These are phyloP conservation scores for Pyrochroa serraticornis DNA, from an alignment of 2,888 invertebrate genomes.

Conservation along the genomic window DNA sequence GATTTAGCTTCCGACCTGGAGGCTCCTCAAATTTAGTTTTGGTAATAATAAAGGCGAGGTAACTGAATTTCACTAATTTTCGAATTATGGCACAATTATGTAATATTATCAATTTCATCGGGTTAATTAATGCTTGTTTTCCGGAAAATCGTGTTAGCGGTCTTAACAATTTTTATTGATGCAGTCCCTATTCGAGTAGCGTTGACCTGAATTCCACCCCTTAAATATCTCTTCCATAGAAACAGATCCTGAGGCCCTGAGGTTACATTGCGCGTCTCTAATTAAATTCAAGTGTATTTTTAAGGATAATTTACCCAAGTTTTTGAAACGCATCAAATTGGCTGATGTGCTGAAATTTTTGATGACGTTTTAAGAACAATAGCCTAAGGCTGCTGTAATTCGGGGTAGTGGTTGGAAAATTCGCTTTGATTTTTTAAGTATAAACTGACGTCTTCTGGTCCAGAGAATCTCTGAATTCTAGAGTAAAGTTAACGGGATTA, in stretches of 20 bases:
- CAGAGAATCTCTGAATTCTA: not conserved
- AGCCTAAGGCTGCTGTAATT: not conserved
- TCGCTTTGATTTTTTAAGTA: constrained; percentile 6
- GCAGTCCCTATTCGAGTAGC: not conserved
- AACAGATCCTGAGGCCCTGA: constrained; percentile 9
- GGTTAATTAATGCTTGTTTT: too few species aligned
- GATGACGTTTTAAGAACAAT: not conserved
- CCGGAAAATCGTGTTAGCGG: too few species aligned
- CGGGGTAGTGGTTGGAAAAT: constrained; percentile 17
- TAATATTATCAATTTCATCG: too few species aligned
- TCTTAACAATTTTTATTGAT: too few species aligned
- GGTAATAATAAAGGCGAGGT: too few species aligned
- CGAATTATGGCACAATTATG: too few species aligned
- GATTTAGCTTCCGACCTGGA: too few species aligned
- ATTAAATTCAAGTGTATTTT: constrained; percentile 11
- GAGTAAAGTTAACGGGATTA: not conserved
- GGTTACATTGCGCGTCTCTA: constrained; percentile 13
- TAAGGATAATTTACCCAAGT: not conserved
- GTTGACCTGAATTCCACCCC: constrained; percentile 9
- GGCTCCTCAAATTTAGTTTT: too few species aligned
- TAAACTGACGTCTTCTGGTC: too few species aligned
- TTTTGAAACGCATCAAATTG: not conserved
- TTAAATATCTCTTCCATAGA: constrained; percentile 5
- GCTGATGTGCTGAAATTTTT: too few species aligned
- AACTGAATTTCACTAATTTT: too few species aligned